phyloP scores from a whole-genome alignment of 2,113 vertebrate genomes.

The Salvelinus alpinus region DNA sequence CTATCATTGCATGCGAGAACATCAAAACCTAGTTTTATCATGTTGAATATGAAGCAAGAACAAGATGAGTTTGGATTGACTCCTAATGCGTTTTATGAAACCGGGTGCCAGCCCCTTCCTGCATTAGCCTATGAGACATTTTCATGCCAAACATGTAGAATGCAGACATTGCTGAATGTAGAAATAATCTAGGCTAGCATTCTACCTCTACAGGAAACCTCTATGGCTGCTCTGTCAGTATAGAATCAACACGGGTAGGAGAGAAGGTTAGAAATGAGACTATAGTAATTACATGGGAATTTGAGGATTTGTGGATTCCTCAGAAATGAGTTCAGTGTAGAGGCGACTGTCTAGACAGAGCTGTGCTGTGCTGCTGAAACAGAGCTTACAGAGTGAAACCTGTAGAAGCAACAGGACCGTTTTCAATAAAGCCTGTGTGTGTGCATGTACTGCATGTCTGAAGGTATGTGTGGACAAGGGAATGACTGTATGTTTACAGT shows the following conservation, averaged over 20 bases:
- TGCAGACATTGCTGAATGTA: no score
- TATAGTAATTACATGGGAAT: slow-evolving; percentile 56
- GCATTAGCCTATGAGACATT: no score
- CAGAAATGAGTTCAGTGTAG: slow-evolving; percentile 59
- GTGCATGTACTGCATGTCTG: not conserved
- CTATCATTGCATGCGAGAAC: no score
- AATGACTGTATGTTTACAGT: no score
- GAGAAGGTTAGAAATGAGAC: slow-evolving; percentile 47
- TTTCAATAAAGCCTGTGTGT: not conserved
- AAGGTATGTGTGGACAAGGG: not conserved
- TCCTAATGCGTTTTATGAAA: no score
- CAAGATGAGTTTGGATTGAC: no score
- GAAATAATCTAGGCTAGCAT: no score
- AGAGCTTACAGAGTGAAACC: not conserved
- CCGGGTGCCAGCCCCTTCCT: no score
- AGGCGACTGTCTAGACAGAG: slow-evolving; percentile 46
- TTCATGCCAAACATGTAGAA: no score
- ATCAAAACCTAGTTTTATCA: no score
- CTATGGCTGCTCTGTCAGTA: not conserved
- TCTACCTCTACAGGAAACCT: no score
- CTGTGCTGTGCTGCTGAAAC: slow-evolving; percentile 9
- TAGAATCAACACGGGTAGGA: not conserved
- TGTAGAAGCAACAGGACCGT: not conserved
- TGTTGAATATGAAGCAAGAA: no score
- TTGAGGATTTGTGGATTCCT: slow-evolving; percentile 61